Base-by-base conservation (phyloP, 1,140 invertebrate genomes). In the Zaprionus tsacasi region DNA sequence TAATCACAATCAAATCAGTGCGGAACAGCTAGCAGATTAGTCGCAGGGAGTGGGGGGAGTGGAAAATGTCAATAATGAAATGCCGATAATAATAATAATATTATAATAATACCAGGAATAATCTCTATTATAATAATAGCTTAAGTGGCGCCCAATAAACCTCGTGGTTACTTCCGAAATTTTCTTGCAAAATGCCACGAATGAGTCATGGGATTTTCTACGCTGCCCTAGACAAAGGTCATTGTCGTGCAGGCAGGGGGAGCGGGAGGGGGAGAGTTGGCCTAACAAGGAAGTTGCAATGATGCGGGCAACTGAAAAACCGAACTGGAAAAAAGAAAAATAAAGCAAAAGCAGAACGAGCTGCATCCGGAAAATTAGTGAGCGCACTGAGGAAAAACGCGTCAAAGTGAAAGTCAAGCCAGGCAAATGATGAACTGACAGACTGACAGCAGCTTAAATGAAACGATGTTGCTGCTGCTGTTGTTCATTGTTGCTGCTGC, bases 361-460 rank as follows among this genome's bases (percentile, higher is more conserved):
- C 82, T 86, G 82, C 82, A 87, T 86, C 82, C 82, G 82, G 82
- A 87, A 85, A 86, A 82, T 87, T 76, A 87, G 82, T 82, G 82
- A 85, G 78, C 78, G 78, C 78, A 80, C 65, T 85, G 81, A 79
- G 78, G 77, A 82, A 79, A 80, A 86, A 76, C 79, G 70, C 79
- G 70, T 70, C 82, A 72, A 87, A 86, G 82, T 86, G 82, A 86
- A 86, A 86, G 82, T 70, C 63, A 72, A 70, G 70, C 76, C 71
- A 76, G 54, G 64, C 70, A 60, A 68, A 73, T 73, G 70, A 68
- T 73, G 48, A 68, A 55, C 70, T 59, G 70, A 58, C 57, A 55
- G 70, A 66, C 70, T 50, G 61, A 66, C 64, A 68, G 64, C 63
- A 66, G 43, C 63, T 71, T 30, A 57, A 72, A 54, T 68, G 48